Percentiles rank a stretch among this genome's conserved stretches.
phyloP scores from a whole-genome alignment of 2,888 invertebrate species.

The Dinocampus coccinellae region DNA sequence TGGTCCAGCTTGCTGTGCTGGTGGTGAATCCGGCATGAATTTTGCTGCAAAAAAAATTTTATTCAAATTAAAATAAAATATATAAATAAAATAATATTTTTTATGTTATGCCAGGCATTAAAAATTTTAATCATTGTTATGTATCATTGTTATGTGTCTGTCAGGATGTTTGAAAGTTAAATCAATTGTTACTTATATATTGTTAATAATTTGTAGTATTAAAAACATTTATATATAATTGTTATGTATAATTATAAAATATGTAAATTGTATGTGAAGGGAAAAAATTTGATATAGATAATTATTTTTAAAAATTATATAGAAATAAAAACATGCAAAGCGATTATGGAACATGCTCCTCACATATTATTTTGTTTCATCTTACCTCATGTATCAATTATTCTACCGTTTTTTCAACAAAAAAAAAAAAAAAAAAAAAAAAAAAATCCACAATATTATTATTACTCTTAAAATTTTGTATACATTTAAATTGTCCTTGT shows the following conservation, averaged over 20 bases:
- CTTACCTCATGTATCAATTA: background rate
- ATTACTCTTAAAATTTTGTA: too few species aligned
- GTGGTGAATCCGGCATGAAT: slow-evolving; percentile 65
- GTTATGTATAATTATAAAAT: background rate
- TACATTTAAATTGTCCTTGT: too few species aligned
- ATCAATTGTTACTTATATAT: background rate
- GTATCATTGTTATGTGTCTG: slow-evolving; percentile 38
- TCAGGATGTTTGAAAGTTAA: background rate
- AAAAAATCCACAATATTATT: too few species aligned
- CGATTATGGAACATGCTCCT: background rate
- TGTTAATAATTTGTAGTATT: too few species aligned
- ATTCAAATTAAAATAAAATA: background rate
- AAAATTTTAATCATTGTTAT: background rate
- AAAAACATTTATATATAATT: background rate
- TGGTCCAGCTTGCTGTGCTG: slow-evolving; percentile 52
- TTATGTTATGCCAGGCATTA: slow-evolving; percentile 2
- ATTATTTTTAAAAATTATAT: background rate
- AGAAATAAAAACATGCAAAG: background rate
- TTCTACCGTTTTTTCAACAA: background rate
- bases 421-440: too few species aligned
- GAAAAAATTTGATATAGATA: background rate
- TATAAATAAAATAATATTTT: background rate
- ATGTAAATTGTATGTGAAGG: background rate
- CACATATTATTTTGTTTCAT: background rate
- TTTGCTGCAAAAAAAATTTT: slow-evolving; percentile 56